Evolutionary conservation across 2,113 vertebrate species (phyloP), one percentile per base, ranked within the genome.

Genomic region (Delphinus delphis): DNA sequence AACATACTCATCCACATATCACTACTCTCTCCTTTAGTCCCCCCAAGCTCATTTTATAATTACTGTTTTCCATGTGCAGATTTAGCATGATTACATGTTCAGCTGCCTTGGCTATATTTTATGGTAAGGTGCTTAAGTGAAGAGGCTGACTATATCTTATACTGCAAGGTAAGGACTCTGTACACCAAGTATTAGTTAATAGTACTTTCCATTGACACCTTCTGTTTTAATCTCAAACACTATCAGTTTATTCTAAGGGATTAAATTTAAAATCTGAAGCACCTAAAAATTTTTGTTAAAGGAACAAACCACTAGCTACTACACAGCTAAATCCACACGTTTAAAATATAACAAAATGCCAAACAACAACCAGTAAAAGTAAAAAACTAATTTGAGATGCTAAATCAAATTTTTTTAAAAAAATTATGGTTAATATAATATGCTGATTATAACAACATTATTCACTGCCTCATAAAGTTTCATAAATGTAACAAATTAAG

Each of bases 401-500:
- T 88, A 94, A 94, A 58, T 58, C 58, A 90, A 96, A 92, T 70
- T 95, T 92, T 71, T 62, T 62, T 62, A 0, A 38, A 84, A 83
- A 96, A 81, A 68, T 38, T 62, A 93, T 21, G 12, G 31, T 62
- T 77, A 92, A 67, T 81, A 92, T 63, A 95, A 95, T 81, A 96
- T 77, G 25, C 20, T 88, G 53, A 92, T 88, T 65, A 83, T 70
- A 95, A 77, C 47, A 88, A 90, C 58, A 74, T 95, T 85, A 93
- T 70, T 92, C 90, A 82, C 38, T 68, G 38, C 21, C 67, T 95
- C 81, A 96, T 83, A 87, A 96, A 97, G 47, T 90, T 65, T 90
- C 33, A 74, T 88, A 97, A 95, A 53, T 85, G 18, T 38, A 80
- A 94, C 38, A 96, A 97, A 94, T 97, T 80, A 96, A 93, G 85